Conservation (phyloP, 2,797 vertebrate species). For the Tarsius wallacei region DNA sequence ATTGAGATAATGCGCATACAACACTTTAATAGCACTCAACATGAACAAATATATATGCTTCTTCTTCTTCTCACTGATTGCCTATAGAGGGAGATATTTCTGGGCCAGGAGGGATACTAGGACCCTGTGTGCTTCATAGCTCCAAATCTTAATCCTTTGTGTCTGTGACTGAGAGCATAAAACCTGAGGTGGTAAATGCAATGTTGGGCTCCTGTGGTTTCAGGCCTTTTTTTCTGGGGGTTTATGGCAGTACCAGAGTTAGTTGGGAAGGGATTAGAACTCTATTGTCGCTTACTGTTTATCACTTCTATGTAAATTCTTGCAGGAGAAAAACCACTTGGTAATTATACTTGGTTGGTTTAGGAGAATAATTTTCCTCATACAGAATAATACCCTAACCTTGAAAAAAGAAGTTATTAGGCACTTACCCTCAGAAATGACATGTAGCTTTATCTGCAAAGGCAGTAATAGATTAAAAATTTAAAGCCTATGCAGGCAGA, state of each 20-base stretch:
- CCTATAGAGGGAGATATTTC: not conserved
- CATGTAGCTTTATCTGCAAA: not conserved
- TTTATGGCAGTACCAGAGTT: conserved; percentile 8
- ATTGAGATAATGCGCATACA: not conserved
- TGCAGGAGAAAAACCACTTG: not conserved
- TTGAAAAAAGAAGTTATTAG: not conserved
- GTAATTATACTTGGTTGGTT: conserved; percentile 47
- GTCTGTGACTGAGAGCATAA: conserved; percentile 54
- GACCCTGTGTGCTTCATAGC: not conserved
- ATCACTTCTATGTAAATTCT: conserved; percentile 50
- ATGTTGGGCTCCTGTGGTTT: conserved; percentile 39
- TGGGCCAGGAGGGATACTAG: not conserved
- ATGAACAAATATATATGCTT: not conserved
- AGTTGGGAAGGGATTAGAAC: not conserved
- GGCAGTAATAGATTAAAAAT: conserved; percentile 37
- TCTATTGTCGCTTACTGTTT: not conserved
- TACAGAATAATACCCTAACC: not conserved
- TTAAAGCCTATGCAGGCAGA: not conserved
- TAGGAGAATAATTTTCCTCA: conserved; percentile 43
- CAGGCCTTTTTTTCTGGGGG: conserved; percentile 4
- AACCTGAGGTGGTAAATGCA: conserved; percentile 67
- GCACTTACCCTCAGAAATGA: not conserved
- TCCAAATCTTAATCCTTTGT: conserved; percentile 53
- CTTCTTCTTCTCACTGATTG: not conserved
- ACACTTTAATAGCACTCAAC: not conserved